Evolutionary conservation across 2,113 vertebrate genomes (phyloP).

Genomic region (Sinosuthora webbiana): DNA sequence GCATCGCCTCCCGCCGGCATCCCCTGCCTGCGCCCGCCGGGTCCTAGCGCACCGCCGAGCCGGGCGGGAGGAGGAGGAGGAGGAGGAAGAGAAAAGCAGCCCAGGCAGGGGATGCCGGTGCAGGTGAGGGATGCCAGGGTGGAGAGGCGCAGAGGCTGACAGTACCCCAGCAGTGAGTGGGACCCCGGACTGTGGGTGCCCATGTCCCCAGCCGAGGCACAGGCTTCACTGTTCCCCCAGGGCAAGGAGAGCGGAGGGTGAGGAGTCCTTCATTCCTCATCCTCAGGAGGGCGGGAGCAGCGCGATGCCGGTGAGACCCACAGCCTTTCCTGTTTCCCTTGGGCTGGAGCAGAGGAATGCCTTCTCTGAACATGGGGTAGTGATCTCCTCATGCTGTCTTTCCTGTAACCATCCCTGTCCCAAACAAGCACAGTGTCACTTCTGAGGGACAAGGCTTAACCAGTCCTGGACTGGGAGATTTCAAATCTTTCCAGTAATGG

Average conservation of each 20-base stretch:
- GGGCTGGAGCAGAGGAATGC: background rate
- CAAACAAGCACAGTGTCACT: background rate
- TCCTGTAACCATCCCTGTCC: background rate
- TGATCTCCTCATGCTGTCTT: rapidly evolving
- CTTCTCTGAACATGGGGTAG: rapidly evolving
- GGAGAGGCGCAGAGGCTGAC: background rate
- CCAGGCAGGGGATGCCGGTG: background rate
- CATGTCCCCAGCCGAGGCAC: background rate
- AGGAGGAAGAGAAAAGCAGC: background rate
- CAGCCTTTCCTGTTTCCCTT: background rate
- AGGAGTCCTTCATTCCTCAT: background rate
- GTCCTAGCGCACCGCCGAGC: background rate
- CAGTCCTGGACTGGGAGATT: background rate
- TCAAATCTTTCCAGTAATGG: rapidly evolving
- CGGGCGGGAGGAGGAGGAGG: background rate
- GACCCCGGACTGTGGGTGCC: background rate
- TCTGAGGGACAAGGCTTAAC: background rate
- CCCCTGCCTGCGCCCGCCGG: background rate
- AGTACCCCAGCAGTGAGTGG: background rate
- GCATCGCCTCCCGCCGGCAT: background rate
- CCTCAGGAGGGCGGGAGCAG: background rate
- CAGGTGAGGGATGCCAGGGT: background rate
- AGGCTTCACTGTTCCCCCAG: background rate
- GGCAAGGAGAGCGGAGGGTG: background rate
- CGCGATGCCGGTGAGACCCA: rapidly evolving